Base-by-base conservation (phyloP, 2,888 invertebrate species). In the Leucoma salicis region DNA sequence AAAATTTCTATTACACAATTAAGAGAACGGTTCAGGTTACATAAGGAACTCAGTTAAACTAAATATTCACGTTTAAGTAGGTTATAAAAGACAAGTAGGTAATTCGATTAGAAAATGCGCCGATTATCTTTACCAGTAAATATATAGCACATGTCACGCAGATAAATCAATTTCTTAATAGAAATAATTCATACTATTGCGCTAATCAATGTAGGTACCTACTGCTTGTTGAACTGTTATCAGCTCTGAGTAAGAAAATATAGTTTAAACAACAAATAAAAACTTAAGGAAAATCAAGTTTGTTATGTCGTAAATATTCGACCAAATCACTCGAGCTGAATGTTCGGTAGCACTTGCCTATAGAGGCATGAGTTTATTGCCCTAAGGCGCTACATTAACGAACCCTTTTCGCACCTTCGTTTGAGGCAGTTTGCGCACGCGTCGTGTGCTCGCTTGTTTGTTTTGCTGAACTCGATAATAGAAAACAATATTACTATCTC, bases 351-450 rank as follows among this genome's bases (percentile, higher is more conserved):
- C 46, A 39, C 38, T 32, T 12, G 33, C 6, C 4, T 18, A 42
- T 56, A 50, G 53, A 60, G 52, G 53, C 58, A 59, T 66, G 74
- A 77, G 78, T 78, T 78, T 74, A 77, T 75, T 77, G 74, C 74
- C 73, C 79, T 49, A 63, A 57, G 53, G 45, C 57, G 57, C 53
- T 61, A 60, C 59, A 63, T 59, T 66, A 63, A 60, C 61, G 65
- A 63, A 64, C 59, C 53, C 60, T 70, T 71, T 79, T 78, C 73
- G 66, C 80, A 75, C 76, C 70, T 76, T 53, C 45, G 34, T 32
- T 73, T 53, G 45, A 37, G 46, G 49, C 50, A 49, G 43, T 27
- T 27, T 32, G 16, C 15, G 39, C 39, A 18, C 31, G 13, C 31
- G 31, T 21, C 32, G 14, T 24, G 45, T 50, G 42, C 42, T 21